These are phyloP conservation scores for Sylvilagus floridanus DNA, from an alignment of 2,797 vertebrate species.

Conservation along the genomic window DNA sequence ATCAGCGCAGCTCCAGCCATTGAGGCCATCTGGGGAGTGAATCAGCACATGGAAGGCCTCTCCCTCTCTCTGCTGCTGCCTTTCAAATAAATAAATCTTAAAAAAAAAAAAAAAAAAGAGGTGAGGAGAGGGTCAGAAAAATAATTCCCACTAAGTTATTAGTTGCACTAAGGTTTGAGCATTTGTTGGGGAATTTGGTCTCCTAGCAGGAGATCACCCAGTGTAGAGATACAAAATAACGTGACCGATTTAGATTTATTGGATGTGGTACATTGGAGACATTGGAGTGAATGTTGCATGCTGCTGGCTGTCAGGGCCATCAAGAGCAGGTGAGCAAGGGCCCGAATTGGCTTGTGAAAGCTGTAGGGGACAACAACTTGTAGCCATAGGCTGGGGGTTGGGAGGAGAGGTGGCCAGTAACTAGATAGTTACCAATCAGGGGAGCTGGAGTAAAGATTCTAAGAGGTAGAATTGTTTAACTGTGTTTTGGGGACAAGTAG, in stretches of 20 bases:
- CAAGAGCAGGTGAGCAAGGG: neutral
- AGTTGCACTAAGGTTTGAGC: neutral
- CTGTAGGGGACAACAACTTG: too few species aligned
- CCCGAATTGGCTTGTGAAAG: neutral
- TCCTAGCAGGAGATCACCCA: too few species aligned
- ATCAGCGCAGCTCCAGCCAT: too few species aligned
- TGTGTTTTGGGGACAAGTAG: neutral
- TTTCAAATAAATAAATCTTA: too few species aligned
- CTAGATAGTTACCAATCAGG: neutral
- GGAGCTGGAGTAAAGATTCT: too few species aligned
- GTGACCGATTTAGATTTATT: accelerated
- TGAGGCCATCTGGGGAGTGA: too few species aligned
- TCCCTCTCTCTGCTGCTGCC: too few species aligned
- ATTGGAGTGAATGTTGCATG: neutral
- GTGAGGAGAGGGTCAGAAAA: neutral
- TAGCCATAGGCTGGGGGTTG: accelerated
- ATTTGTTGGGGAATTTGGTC: neutral
- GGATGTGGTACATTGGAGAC: neutral
- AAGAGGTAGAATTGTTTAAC: neutral
- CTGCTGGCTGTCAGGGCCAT: neutral
- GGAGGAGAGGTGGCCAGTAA: neutral
- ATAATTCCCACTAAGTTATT: accelerated
- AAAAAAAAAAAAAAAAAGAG: too few species aligned
- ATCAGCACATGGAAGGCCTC: too few species aligned
- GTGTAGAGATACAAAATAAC: accelerated